Base-by-base conservation (phyloP, 2,113 vertebrate species). In the Lutjanus erythropterus region DNA sequence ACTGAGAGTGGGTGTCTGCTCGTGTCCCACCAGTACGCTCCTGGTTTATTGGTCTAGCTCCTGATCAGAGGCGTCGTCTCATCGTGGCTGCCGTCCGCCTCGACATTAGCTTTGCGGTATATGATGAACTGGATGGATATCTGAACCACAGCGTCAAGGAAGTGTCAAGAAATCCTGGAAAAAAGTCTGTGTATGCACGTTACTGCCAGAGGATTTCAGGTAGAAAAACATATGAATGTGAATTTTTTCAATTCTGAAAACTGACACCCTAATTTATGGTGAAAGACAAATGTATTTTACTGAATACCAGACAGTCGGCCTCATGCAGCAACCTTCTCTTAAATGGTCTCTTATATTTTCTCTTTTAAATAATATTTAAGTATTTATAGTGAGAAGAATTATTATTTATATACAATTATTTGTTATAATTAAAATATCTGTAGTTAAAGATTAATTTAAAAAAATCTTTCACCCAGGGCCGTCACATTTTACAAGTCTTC, bases 111-210 rank as follows among this genome's bases (percentile, higher is more conserved):
- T 5, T 85, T 90, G 7, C 89, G 90, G 80, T 96, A 96, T 0
- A 87, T 88, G 0, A 95, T 0, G 68, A 95, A 96, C 92, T 96
- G 95, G 18, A 94, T 0, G 10, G 93, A 91, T 44, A 96, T 96
- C 95, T 96, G 92, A 85, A 55, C 5, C 11, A 19, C 35, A 3
- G 19, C 0, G 78, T 94, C 75, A 91, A 94, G 89, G 90, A 88
- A 79, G 69, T 23, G 1, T 23, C 15, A 31, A 46, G 41, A 27
- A 67, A 52, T 35, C 9, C 10, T 25, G 21, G 37, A 27, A 77
- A 31, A 64, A 18, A 42, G 9, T 37, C 19, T 23, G 44, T 39
- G 50, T 15, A 23, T 50, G 39, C 7, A 42, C 11, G 16, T 44
- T 23, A 8, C 18, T 31, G 33, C 10, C 25, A 29, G 29, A 35